Evolutionary conservation across 2,888 invertebrate genomes (phyloP).

Genomic region (Ichneumoninae sp.): DNA sequence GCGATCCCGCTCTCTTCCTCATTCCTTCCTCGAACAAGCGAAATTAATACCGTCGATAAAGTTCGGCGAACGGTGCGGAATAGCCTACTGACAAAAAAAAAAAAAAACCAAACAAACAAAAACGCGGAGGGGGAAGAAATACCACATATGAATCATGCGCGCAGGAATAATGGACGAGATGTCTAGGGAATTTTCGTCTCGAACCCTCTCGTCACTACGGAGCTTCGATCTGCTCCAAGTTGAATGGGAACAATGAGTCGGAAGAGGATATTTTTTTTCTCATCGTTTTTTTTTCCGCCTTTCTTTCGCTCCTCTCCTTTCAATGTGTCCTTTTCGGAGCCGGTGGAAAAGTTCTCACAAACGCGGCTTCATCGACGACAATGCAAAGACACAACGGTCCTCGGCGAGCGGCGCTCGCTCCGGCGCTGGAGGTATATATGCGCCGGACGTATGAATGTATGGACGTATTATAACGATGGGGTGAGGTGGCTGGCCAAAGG

Average conservation of each 20-base stretch:
- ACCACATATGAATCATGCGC: background rate
- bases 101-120: background rate
- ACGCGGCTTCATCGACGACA: slow-evolving; percentile 28
- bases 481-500: slow-evolving; percentile 14
- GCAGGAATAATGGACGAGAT: background rate
- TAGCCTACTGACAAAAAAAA: background rate
- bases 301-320: slow-evolving; percentile 15
- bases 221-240: slow-evolving; percentile 5
- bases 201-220: background rate
- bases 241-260: slow-evolving; percentile 50
- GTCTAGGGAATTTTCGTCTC: slow-evolving; percentile 4
- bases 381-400: slow-evolving; percentile 43
- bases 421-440: slow-evolving; percentile 1
- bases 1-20: background rate
- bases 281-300: background rate
- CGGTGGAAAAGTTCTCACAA: slow-evolving; percentile 32
- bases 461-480: slow-evolving; percentile 39
- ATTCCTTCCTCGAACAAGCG: background rate
- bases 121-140: background rate
- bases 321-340: background rate
- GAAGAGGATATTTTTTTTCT: slow-evolving; percentile 11
- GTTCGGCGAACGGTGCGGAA: background rate
- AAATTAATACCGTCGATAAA: slow-evolving; percentile 14
- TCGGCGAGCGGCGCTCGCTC: background rate
- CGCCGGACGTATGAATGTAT: slow-evolving; percentile 43